A percentile compares a stretch with the other conserved stretches of the same genome.
Conservation (phyloP, 2,113 vertebrate genomes). For the Polypterus bichir region DNA sequence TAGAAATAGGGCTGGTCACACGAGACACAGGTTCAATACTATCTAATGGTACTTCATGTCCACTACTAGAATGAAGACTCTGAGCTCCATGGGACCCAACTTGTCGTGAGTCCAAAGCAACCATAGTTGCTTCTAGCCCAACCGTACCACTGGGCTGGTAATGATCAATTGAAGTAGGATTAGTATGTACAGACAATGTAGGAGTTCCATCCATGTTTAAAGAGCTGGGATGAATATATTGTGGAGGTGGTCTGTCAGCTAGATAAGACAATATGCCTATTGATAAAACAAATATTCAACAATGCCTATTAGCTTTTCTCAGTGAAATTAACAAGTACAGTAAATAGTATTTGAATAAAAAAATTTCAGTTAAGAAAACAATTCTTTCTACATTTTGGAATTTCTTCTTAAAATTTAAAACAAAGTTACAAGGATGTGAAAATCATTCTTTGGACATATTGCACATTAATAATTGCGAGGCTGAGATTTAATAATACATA, state of each 20-base stretch:
- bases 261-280: constrained; percentile 91
- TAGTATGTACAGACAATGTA: constrained; percentile 66
- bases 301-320: neutral
- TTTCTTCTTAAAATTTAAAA: no score
- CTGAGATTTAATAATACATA: no score
- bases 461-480: no score
- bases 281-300: constrained; percentile 11
- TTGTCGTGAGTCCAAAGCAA: constrained; percentile 78
- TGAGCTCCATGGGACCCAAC: constrained; percentile 64
- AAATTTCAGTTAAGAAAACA: no score
- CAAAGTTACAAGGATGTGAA: no score
- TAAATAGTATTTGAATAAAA: no score
- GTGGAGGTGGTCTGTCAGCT: constrained; percentile 91
- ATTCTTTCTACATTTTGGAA: no score
- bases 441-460: no score
- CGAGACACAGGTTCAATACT: constrained; percentile 74
- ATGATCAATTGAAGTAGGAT: constrained; percentile 71
- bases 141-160: constrained; percentile 71
- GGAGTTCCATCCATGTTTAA: constrained; percentile 74
- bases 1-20: constrained; percentile 85
- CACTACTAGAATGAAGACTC: constrained; percentile 66
- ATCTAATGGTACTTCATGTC: constrained; percentile 76
- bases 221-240: constrained; percentile 92
- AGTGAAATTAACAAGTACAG: no score
- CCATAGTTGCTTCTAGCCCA: constrained; percentile 76